Conservation (phyloP, 2,113 vertebrate genomes). For the Ctenodactylus gundi region DNA sequence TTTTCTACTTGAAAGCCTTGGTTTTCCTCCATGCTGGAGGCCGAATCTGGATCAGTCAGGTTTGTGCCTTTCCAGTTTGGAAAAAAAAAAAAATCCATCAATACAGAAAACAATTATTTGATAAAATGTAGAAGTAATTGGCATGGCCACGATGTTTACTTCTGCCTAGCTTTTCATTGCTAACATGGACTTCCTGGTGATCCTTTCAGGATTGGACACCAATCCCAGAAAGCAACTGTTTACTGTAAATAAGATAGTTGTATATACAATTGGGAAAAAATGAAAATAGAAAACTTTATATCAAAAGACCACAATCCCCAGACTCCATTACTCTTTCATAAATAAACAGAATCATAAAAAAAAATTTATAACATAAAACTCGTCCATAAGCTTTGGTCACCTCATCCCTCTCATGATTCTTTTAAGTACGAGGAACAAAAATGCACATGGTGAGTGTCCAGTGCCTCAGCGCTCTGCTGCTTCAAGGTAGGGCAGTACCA, state of each 20-base stretch:
- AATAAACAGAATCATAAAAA: neutral
- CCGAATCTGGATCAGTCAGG: neutral
- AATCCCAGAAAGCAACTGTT: constrained; percentile 19
- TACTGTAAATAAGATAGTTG: neutral
- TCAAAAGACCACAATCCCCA: neutral
- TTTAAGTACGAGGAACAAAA: neutral
- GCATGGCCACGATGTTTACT: neutral
- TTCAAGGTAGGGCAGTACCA: neutral
- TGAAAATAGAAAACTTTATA: neutral
- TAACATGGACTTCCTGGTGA: constrained; percentile 4
- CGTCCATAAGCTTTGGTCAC: neutral
- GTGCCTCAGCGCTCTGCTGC: accelerated
- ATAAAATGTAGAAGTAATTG: constrained; percentile 8
- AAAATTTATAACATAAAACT: neutral
- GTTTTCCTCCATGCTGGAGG: neutral
- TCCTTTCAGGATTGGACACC: constrained; percentile 4
- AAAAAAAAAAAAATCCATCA: neutral
- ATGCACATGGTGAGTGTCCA: accelerated
- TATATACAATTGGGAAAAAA: neutral
- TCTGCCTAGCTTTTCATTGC: neutral
- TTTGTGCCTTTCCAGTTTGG: neutral
- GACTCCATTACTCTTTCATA: neutral
- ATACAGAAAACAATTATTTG: neutral
- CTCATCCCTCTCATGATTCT: neutral
- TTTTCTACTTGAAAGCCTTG: constrained; percentile 22